phyloP scores from a whole-genome alignment of 2,113 vertebrate genomes.

The Scatophagus argus region DNA sequence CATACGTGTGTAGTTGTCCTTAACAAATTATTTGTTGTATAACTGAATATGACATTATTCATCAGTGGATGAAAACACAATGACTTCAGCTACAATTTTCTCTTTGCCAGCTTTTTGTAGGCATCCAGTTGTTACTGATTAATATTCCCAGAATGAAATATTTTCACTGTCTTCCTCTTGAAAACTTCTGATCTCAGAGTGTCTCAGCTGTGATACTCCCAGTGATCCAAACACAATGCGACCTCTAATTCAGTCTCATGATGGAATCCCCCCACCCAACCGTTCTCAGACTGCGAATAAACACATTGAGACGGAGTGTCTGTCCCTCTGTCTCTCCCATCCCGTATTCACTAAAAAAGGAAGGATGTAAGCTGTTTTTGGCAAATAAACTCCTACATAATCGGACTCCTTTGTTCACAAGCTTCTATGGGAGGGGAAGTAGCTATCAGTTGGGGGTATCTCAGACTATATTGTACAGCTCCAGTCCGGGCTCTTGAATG shows the following conservation, averaged over 20 bases:
- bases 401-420: conserved; percentile 80
- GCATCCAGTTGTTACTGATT: conserved; percentile 9
- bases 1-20: neutral
- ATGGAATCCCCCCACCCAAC: conserved; percentile 63
- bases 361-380: conserved; percentile 87
- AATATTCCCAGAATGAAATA: neutral
- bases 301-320: conserved; percentile 82
- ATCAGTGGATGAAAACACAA: neutral
- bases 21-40: neutral
- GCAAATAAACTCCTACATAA: conserved; percentile 80
- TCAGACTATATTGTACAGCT: conserved; percentile 82
- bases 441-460: conserved; percentile 81
- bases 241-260: conserved; percentile 75
- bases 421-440: conserved; percentile 72
- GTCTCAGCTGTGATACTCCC: conserved; percentile 66
- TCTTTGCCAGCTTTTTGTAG: conserved; percentile 13
- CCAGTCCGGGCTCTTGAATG: conserved; percentile 74
- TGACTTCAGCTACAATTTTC: neutral
- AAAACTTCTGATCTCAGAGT: conserved; percentile 47
- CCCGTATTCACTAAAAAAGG: conserved; percentile 79
- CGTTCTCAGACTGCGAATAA: conserved; percentile 78
- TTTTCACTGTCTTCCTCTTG: conserved; percentile 44
- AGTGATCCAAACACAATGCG: conserved; percentile 73
- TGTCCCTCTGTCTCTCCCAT: conserved; percentile 79
- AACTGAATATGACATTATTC: neutral